phyloP scores from a whole-genome alignment of 2,888 invertebrate species.

The Machimus rusticus region DNA sequence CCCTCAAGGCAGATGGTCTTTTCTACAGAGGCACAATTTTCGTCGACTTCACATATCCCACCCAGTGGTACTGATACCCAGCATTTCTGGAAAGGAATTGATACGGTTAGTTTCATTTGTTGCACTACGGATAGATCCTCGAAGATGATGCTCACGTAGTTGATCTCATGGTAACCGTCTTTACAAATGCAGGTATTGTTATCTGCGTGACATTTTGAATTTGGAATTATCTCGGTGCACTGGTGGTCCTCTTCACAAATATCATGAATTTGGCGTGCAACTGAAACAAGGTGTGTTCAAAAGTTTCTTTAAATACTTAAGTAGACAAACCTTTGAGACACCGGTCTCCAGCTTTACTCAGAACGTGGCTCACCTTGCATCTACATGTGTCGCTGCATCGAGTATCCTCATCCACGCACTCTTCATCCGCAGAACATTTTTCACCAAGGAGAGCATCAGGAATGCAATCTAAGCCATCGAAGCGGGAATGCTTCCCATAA shows the following conservation, averaged over 20 bases:
- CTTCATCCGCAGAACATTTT: conserved; percentile 55
- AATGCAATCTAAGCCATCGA: conserved; percentile 56
- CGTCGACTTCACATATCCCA: conserved; percentile 50
- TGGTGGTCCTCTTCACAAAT: conserved; percentile 49
- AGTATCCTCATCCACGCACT: conserved; percentile 57
- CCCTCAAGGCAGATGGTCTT: conserved; percentile 46
- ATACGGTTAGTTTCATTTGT: conserved; percentile 39
- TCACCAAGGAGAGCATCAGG: conserved; percentile 54
- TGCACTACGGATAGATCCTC: conserved; percentile 36
- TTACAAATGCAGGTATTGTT: conserved; percentile 48
- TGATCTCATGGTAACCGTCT: conserved; percentile 47
- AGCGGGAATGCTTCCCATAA: conserved; percentile 55
- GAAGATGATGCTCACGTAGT: conserved; percentile 46
- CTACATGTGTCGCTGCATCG: conserved; percentile 56
- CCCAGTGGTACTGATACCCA: conserved; percentile 49
- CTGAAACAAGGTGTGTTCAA: not conserved
- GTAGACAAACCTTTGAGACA: conserved; percentile 55
- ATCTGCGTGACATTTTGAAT: conserved; percentile 47
- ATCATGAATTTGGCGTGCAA: conserved; percentile 46
- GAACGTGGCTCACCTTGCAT: conserved; percentile 57
- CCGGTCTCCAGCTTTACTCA: conserved; percentile 53
- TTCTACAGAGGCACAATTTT: conserved; percentile 49
- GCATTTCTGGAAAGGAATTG: conserved; percentile 49
- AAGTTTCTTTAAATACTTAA: not conserved
- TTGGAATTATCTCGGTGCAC: conserved; percentile 46